These are phyloP conservation scores for Anoplopoma fimbria DNA, from an alignment of 2,113 vertebrate species.

Conservation along the genomic window DNA sequence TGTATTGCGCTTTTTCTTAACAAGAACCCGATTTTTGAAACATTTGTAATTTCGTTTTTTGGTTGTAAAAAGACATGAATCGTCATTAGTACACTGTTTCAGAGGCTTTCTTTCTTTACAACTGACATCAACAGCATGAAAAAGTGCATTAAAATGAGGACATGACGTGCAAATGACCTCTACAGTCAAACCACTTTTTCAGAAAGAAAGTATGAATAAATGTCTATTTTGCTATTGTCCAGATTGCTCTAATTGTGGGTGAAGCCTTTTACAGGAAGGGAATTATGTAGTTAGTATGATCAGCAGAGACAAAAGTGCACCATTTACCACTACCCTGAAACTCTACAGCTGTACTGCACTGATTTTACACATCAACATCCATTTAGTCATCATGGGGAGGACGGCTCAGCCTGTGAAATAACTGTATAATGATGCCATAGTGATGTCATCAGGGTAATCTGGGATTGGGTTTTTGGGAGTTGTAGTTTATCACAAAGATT, in stretches of 20 bases:
- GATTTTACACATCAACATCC: neutral
- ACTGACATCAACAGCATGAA: neutral
- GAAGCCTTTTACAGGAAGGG: neutral
- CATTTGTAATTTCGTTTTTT: neutral
- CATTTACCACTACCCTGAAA: neutral
- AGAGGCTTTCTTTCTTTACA: neutral
- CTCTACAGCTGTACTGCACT: neutral
- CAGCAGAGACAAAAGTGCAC: neutral
- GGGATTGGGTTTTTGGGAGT: neutral
- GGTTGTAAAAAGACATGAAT: neutral
- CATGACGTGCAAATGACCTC: neutral
- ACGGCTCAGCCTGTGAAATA: neutral
- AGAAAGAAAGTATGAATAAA: constrained; percentile 14
- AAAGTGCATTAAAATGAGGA: neutral
- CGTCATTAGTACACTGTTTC: neutral
- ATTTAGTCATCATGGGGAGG: neutral
- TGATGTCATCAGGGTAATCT: neutral
- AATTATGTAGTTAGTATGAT: neutral
- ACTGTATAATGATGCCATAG: neutral
- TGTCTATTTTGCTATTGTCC: neutral
- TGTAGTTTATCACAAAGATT: neutral
- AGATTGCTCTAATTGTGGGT: neutral
- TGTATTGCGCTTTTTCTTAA: too few species aligned
- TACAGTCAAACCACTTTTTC: neutral
- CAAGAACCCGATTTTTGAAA: neutral